phyloP scores from a whole-genome alignment of 2,888 invertebrate genomes.

The Brachypalpus laphriformis region DNA sequence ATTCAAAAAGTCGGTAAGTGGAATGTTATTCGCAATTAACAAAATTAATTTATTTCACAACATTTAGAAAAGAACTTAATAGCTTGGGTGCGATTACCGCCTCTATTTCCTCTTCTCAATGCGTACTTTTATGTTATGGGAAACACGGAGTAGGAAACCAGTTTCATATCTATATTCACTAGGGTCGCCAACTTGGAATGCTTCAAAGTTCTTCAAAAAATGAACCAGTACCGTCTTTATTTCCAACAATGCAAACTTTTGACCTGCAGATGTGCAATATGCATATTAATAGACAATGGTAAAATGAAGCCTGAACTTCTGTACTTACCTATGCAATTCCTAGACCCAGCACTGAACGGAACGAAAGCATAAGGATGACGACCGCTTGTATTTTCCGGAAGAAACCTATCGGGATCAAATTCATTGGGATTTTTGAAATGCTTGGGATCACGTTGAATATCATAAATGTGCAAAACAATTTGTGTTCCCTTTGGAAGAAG shows the following conservation, averaged over 20 bases:
- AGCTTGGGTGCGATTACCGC: neutral
- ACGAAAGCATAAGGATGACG: conserved; percentile 79
- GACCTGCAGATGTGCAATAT: conserved; percentile 60
- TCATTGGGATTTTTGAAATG: conserved; percentile 77
- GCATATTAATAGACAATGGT: neutral
- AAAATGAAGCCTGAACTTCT: neutral
- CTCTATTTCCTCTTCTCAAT: conserved; percentile 9
- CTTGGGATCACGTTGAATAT: conserved; percentile 78
- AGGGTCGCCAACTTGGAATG: conserved; percentile 73
- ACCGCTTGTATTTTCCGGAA: conserved; percentile 83
- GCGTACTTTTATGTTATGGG: conserved; percentile 21
- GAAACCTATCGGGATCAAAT: conserved; percentile 79
- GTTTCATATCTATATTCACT: conserved; percentile 64
- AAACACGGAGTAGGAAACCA: conserved; percentile 72
- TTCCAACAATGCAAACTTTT: conserved; percentile 79
- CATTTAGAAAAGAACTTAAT: neutral
- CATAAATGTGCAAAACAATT: conserved; percentile 77
- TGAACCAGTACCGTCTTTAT: conserved; percentile 78
- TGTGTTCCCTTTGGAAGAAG: conserved; percentile 77
- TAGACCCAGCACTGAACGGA: conserved; percentile 81
- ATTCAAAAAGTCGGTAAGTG: too few relatives aligned
- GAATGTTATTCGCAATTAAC: neutral
- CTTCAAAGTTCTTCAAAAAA: conserved; percentile 76
- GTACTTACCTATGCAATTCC: conserved; percentile 79
- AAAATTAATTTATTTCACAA: neutral